Conservation (phyloP, 2,797 vertebrate species). For the Xyrichtys novacula region DNA sequence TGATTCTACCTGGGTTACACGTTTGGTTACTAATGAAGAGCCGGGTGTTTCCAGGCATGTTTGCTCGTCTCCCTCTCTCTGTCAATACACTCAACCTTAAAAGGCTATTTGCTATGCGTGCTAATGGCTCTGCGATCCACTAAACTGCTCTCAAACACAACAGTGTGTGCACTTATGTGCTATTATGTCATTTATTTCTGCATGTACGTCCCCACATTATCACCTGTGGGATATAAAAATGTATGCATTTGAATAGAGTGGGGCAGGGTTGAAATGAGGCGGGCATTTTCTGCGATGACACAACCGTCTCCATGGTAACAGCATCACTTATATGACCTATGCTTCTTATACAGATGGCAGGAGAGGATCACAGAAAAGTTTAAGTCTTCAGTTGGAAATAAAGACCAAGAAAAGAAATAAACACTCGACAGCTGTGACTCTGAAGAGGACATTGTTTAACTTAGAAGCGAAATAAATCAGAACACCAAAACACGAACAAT, state of each 20-base stretch:
- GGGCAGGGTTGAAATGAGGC: constrained; percentile 6
- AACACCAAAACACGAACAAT: constrained; percentile 62
- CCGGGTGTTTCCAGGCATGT: constrained; percentile 72
- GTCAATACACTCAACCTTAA: constrained; percentile 85
- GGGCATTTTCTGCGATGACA: constrained; percentile 21
- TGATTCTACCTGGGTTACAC: constrained; percentile 31
- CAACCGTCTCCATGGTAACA: constrained; percentile 39
- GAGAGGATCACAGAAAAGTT: constrained; percentile 64
- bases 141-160: constrained; percentile 63
- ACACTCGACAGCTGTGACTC: constrained; percentile 16
- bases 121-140: constrained; percentile 79
- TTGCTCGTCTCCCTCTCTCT: constrained; percentile 71
- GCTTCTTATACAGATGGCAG: constrained; percentile 77
- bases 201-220: constrained; percentile 27
- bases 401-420: constrained; percentile 1
- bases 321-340: constrained; percentile 50
- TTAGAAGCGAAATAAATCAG: not conserved
- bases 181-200: constrained; percentile 17
- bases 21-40: constrained; percentile 58
- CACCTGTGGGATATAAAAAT: constrained; percentile 39
- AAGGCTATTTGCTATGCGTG: constrained; percentile 76
- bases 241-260: constrained; percentile 36
- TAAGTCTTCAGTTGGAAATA: not conserved
- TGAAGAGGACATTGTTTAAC: not conserved
- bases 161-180: constrained; percentile 33